A percentile compares a stretch with the other conserved stretches of the same genome.
phyloP scores from a whole-genome alignment of 2,888 invertebrate species.

The Hypolimnas misippus region DNA sequence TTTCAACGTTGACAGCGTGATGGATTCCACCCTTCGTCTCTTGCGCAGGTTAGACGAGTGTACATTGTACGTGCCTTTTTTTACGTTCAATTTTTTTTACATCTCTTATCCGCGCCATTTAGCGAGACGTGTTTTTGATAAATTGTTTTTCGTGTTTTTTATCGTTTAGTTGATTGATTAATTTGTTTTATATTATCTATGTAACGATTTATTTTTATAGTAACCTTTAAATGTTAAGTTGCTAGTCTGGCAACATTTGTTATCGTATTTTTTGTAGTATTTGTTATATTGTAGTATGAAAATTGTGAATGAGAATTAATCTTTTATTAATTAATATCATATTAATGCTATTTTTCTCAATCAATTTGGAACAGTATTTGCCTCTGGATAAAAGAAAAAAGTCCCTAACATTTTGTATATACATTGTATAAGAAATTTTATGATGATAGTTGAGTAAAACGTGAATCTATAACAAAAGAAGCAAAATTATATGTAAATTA shows the following conservation, averaged over 20 bases:
- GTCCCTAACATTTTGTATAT: too few species aligned
- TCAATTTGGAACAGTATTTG: too few species aligned
- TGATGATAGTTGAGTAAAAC: too few species aligned
- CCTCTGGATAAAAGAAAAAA: too few species aligned
- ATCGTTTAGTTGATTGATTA: constrained; percentile 9
- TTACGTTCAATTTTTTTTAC: constrained; percentile 28
- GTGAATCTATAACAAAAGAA: too few species aligned
- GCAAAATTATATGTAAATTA: too few species aligned
- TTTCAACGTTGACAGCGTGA: constrained; percentile 73
- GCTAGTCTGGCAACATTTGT: not conserved
- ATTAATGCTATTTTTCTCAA: not conserved
- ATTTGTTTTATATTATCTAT: constrained; percentile 5
- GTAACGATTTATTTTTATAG: constrained; percentile 12
- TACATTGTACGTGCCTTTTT: constrained; percentile 42
- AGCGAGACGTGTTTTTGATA: constrained; percentile 13
- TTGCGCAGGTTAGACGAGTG: constrained; percentile 60
- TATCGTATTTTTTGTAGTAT: not conserved
- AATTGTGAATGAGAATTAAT: not conserved
- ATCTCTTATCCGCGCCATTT: constrained; percentile 26
- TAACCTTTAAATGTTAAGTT: constrained; percentile 13
- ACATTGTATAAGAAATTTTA: too few species aligned
- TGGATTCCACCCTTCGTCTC: constrained; percentile 81
- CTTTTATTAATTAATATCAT: not conserved
- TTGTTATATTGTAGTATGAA: not conserved
- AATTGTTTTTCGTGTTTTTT: constrained; percentile 11